These are phyloP conservation scores for Dolichoris vasculosae DNA, from an alignment of 1,140 invertebrate genomes.

Conservation along the genomic window DNA sequence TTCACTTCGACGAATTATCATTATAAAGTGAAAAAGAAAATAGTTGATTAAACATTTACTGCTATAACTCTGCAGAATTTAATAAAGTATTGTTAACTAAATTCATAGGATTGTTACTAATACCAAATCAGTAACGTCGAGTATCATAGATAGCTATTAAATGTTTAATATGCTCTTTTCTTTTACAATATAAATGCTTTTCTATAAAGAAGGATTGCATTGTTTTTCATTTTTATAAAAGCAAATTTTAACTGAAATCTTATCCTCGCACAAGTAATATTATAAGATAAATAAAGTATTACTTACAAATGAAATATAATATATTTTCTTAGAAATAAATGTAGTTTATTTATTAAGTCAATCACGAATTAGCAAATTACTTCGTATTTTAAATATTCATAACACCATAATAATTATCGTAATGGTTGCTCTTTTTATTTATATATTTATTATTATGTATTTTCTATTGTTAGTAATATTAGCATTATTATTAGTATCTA, in stretches of 20 bases:
- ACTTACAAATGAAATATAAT: too few species aligned
- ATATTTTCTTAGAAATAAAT: too few species aligned
- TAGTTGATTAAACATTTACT: conserved; percentile 25
- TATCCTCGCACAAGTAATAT: too few species aligned
- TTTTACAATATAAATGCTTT: conserved; percentile 16
- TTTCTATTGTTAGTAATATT: not conserved
- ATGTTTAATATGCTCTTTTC: conserved; percentile 23
- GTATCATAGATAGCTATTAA: not conserved
- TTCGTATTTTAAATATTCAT: not conserved
- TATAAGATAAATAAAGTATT: too few species aligned
- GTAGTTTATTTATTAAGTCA: not conserved
- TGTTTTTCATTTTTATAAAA: not conserved
- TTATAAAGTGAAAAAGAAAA: conserved; percentile 28
- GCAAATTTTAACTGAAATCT: too few species aligned
- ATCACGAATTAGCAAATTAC: not conserved
- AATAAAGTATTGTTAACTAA: conserved; percentile 5
- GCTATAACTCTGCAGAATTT: not conserved
- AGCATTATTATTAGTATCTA: not conserved
- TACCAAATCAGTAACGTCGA: not conserved
- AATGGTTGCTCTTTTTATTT: not conserved
- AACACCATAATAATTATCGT: not conserved
- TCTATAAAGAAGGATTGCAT: not conserved
- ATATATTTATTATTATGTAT: not conserved
- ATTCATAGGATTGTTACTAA: not conserved
- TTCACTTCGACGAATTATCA: not conserved